phyloP scores from a whole-genome alignment of 2,797 vertebrate species.

The Sebastes oblongus region DNA sequence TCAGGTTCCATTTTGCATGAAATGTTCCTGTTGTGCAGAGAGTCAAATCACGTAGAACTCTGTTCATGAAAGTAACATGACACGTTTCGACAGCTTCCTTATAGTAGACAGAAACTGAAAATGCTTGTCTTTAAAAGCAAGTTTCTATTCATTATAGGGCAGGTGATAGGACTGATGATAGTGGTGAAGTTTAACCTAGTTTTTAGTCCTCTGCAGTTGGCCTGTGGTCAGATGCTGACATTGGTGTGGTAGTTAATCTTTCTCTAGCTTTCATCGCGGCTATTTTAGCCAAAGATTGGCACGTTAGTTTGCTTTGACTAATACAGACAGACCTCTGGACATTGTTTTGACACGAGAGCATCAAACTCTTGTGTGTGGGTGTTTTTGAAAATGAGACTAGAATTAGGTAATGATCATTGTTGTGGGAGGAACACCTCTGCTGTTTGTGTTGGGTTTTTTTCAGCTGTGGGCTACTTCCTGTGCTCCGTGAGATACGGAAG shows the following conservation, averaged over 20 bases:
- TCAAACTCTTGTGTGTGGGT: not conserved
- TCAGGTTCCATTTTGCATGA: conserved; percentile 39
- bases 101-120: not conserved
- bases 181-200: not conserved
- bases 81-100: not conserved
- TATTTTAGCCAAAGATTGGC: not conserved
- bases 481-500: conserved; percentile 35
- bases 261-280: not conserved
- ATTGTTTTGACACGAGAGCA: not conserved
- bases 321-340: not conserved
- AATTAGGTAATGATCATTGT: not conserved
- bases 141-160: not conserved
- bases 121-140: not conserved
- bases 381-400: not conserved
- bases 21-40: not conserved
- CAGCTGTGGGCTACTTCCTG: conserved; percentile 58
- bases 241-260: not conserved
- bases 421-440: not conserved
- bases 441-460: conserved; percentile 1
- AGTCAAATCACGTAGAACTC: not conserved
- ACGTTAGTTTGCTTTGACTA: not conserved
- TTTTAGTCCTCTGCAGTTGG: not conserved
- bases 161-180: not conserved
- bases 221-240: not conserved
- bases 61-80: not conserved